Evolutionary conservation across 1,140 invertebrate genomes (phyloP), one percentile per base, ranked within the genome.

Genomic region (Delia radicum): DNA sequence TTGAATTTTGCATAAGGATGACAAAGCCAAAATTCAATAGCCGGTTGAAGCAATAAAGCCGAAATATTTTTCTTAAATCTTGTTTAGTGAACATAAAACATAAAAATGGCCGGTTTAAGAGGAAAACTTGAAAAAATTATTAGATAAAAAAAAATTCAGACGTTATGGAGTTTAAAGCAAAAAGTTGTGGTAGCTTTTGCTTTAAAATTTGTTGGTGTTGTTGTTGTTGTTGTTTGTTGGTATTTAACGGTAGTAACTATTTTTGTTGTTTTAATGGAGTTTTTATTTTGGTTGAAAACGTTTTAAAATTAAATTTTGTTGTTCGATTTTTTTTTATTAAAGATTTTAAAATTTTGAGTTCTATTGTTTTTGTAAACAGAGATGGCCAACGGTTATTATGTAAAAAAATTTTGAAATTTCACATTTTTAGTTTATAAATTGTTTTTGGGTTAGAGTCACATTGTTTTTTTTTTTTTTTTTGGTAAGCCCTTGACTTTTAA

Each of bases 301-400:
- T 42, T 65, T 15, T 29, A 65, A 26, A 29, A 29, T 29, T 10
- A 65, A 65, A 21, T 26, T 63, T 26, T 65, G 61, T 26, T 63
- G 27, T 13, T 63, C 10, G 12, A 26, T 63, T 65, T 65, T 15
- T 29, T 65, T 63, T 8, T 18, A 63, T 63, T 27, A 26, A 18
- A 10, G 55, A 26, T 67, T 18, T 31, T 69, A 69, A 63, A 37
- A 21, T 69, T 37, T 69, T n/a, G n/a, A 69, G 65, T 31, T 69
- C 65, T 69, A 69, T 69, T 69, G 65, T 69, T 24, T 33, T 37
- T 69, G 65, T 26, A 69, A 37, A 69, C 37, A 69, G 65, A 69
- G 29, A 21, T 69, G 65, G 65, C 65, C 65, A 69, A 69, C 65
- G 65, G 65, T 69, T 69, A 33, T 21, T 69, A 29, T 69, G 28